Evolutionary conservation across 2,888 invertebrate genomes (phyloP).

Genomic region (Archips xylosteana): DNA sequence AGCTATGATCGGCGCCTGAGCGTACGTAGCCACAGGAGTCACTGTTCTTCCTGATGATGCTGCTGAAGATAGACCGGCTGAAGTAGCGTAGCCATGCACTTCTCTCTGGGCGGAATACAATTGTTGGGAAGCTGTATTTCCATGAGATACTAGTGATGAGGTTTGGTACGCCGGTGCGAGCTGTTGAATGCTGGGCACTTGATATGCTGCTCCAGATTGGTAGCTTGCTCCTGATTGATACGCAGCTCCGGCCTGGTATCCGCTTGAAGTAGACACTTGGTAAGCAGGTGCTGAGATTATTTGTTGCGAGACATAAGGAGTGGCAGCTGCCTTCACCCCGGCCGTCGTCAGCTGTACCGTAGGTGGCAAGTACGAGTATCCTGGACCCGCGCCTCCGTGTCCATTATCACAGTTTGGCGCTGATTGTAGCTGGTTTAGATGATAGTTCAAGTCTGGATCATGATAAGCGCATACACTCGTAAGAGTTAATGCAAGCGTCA

Average conservation of each 20-base stretch:
- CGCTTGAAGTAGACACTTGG: slow-evolving; percentile 48
- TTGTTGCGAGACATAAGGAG: slow-evolving; percentile 48
- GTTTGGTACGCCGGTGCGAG: slow-evolving; percentile 58
- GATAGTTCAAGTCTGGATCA: slow-evolving; percentile 80
- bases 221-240: slow-evolving; percentile 56
- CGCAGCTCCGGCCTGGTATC: slow-evolving; percentile 50
- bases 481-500: slow-evolving; percentile 57
- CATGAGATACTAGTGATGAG: slow-evolving; percentile 47
- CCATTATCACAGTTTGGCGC: slow-evolving; percentile 57
- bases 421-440: slow-evolving; percentile 74
- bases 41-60: slow-evolving; percentile 65
- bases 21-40: slow-evolving; percentile 75
- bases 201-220: slow-evolving; percentile 56
- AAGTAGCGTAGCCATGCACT: slow-evolving; percentile 83
- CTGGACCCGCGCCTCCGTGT: slow-evolving; percentile 63
- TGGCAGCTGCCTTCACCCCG: slow-evolving; percentile 60
- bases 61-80: slow-evolving; percentile 79
- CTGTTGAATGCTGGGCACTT: slow-evolving; percentile 64
- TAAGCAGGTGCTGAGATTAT: slow-evolving; percentile 53
- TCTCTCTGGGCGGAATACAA: slow-evolving; percentile 65
- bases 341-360: slow-evolving; percentile 79
- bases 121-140: slow-evolving; percentile 58
- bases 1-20: slow-evolving; percentile 82
- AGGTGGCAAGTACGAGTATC: slow-evolving; percentile 84
- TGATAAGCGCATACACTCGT: slow-evolving; percentile 71